A percentile compares a stretch with the other conserved stretches of the same genome.
Conservation (phyloP, 2,113 vertebrate genomes). For the Tachuris rubrigastra region DNA sequence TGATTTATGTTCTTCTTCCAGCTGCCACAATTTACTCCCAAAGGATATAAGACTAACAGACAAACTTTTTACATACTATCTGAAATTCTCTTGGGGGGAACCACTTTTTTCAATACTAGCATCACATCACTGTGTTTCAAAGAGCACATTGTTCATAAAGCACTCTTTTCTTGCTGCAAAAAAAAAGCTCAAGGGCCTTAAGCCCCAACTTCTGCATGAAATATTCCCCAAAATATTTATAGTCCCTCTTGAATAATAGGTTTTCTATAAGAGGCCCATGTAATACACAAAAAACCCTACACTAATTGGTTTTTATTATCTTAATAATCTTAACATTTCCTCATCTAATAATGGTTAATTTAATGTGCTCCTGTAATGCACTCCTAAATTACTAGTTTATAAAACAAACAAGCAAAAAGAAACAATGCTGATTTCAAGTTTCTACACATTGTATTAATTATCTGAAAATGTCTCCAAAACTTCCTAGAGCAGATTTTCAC, state of each 20-base stretch:
- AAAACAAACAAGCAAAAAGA: neutral
- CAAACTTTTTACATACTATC: neutral
- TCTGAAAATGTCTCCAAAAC: slow-evolving; percentile 72
- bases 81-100: neutral
- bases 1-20: neutral
- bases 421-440: slow-evolving; percentile 67
- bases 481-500: slow-evolving; percentile 73
- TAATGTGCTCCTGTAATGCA: slow-evolving; percentile 75
- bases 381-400: slow-evolving; percentile 77
- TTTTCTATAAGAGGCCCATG: slow-evolving; percentile 27
- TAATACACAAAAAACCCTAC: slow-evolving; percentile 19
- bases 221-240: slow-evolving; percentile 7
- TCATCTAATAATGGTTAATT: slow-evolving; percentile 77
- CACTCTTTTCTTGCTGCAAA: neutral
- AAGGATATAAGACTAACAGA: neutral
- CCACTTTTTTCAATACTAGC: neutral
- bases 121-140: neutral
- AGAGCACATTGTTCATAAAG: slow-evolving; percentile 30
- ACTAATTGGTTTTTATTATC: slow-evolving; percentile 73
- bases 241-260: neutral
- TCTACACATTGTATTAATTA: slow-evolving; percentile 78
- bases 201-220: slow-evolving; percentile 3
- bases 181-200: neutral
- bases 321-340: slow-evolving; percentile 79
- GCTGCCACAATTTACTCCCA: neutral